Conservation (phyloP, 2,797 vertebrate genomes). For the Sebastes iracundus region DNA sequence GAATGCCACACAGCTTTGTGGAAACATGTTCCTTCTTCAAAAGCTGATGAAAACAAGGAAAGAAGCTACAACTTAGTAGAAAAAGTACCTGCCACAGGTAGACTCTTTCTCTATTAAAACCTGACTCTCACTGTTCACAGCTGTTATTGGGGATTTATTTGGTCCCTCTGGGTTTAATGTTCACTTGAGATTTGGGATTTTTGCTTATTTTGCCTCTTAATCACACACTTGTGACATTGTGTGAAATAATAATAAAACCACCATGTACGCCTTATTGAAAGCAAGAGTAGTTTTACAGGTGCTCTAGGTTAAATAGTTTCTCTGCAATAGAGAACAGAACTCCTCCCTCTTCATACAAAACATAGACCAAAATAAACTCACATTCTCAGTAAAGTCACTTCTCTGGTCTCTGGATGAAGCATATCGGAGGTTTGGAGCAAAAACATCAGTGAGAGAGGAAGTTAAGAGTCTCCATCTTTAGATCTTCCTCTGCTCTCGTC, state of each 20-base stretch:
- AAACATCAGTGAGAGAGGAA: background rate
- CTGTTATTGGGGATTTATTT: constrained; percentile 4
- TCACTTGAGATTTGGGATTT: background rate
- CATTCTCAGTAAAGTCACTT: background rate
- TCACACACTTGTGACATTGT: background rate
- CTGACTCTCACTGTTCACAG: background rate
- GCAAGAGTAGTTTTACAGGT: background rate
- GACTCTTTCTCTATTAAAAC: background rate
- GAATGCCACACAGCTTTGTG: background rate
- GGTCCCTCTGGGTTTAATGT: background rate
- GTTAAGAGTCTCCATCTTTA: background rate
- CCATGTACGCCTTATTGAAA: background rate
- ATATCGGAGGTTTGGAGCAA: too few relatives aligned
- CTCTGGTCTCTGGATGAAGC: background rate
- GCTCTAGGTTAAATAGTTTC: constrained; percentile 7
- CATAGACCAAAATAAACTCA: background rate
- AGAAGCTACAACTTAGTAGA: too few relatives aligned
- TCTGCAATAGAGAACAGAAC: background rate
- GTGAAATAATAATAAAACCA: background rate
- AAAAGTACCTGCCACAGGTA: background rate
- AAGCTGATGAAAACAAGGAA: background rate
- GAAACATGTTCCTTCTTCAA: background rate
- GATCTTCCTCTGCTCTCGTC: background rate
- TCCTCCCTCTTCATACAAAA: background rate
- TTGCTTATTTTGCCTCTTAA: background rate